These are phyloP conservation scores for Perca fluviatilis DNA, from an alignment of 2,113 vertebrate species.

Conservation along the genomic window DNA sequence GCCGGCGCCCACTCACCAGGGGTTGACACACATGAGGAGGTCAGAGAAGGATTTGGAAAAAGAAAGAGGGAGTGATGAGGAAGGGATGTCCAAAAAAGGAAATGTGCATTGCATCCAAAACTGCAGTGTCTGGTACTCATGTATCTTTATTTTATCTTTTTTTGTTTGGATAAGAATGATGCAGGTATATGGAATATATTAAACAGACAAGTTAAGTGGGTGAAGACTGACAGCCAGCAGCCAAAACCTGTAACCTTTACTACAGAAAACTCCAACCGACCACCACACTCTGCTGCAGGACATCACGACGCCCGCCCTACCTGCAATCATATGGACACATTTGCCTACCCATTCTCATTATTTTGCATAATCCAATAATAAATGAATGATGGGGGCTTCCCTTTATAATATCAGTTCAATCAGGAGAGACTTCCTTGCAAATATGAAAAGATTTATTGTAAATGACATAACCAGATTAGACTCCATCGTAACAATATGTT, in stretches of 20 bases:
- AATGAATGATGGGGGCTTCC: conserved; percentile 45
- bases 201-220: not conserved
- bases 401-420: conserved; percentile 5
- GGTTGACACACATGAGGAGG: conserved; percentile 38
- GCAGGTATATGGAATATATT: not conserved
- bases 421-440: too few species aligned
- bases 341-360: conserved; percentile 51
- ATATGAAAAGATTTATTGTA: too few species aligned
- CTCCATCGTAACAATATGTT: too few species aligned
- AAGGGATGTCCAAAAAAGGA: conserved; percentile 27
- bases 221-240: conserved; percentile 5
- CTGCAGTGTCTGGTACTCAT: not conserved
- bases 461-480: too few species aligned
- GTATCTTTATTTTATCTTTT: conserved; percentile 3
- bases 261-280: not conserved
- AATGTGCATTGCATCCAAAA: not conserved
- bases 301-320: conserved; percentile 23
- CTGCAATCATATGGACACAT: conserved; percentile 54
- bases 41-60: conserved; percentile 32
- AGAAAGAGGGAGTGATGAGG: not conserved
- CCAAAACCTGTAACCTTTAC: conserved; percentile 15
- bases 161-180: not conserved
- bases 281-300: conserved; percentile 23
- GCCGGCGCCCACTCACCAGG: conserved; percentile 59
- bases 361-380: conserved; percentile 61